Base-by-base conservation (phyloP, 2,888 invertebrate genomes). In the Nymphalis urticae region DNA sequence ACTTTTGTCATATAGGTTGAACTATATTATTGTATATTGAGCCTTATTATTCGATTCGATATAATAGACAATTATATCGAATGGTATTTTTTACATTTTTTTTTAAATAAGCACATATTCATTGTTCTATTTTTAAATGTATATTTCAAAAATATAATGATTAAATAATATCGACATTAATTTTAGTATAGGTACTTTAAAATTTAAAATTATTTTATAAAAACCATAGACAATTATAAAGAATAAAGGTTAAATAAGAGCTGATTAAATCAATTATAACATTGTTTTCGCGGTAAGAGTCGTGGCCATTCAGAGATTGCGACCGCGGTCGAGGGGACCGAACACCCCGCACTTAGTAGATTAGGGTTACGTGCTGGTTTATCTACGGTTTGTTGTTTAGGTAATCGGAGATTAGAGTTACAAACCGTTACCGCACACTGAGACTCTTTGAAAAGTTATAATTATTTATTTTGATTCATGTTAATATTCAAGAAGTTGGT, bases 321-420 rank as follows among this genome's bases (percentile, higher is more conserved):
- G 59, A 62, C 27, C 58, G 48, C 64, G 42, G 42, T 42, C 42
- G 56, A 53, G 64, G 65, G 68, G 60, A 61, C 61, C 51, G 54
- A 60, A 48, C 64, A 67, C 70, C 73, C 72, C 66, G 65, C 64
- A 60, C 64, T 62, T 53, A 63, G 66, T 59, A 67, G 69, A 69
- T 73, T 75, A 75, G 75, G 72, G 75, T 73, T 69, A 70, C 72
- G 66, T n/a, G 54, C 62, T 36, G 67, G 64, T 69, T 67, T 72
- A 69, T 72, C 71, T 61, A 62, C 47, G 69, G 69, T 64, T 68
- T 62, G 69, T 64, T 72, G 66, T 72, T 72, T 72, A 66, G 69
- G 56, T 69, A 69, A 69, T 66, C 53, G 68, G 53, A 56, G 64
- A 66, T 66, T 66, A 73, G 69, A 66, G 71, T 73, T 66, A 61